Percentiles rank a stretch among this genome's conserved stretches.
Evolutionary conservation across 2,888 invertebrate genomes (phyloP).

Genomic region (Andrena trimmerana): DNA sequence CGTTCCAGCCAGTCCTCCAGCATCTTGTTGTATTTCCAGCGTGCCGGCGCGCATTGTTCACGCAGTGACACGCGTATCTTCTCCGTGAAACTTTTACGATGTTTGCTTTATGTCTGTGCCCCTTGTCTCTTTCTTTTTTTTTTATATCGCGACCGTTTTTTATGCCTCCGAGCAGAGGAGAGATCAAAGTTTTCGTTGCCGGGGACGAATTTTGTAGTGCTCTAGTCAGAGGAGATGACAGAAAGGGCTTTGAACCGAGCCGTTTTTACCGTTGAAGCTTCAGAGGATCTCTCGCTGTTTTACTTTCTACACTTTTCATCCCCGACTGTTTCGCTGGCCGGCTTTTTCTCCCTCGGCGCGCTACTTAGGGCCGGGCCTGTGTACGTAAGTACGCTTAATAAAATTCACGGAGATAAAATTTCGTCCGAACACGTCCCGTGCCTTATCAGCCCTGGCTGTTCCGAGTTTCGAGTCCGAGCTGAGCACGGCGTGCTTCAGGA

Average conservation of each 20-base stretch:
- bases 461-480: background rate
- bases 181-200: conserved; percentile 64
- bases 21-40: conserved; percentile 3
- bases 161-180: conserved; percentile 40
- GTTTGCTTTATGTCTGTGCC: conserved; percentile 52
- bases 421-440: background rate
- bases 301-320: conserved; percentile 43
- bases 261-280: conserved; percentile 41
- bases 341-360: background rate
- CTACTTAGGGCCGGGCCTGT: background rate
- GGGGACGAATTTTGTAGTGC: conserved; percentile 54
- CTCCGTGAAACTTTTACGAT: conserved; percentile 54
- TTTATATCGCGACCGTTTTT: conserved; percentile 63
- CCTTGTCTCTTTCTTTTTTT: conserved; percentile 22
- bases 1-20: background rate
- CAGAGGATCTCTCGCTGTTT: conserved; percentile 44
- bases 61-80: conserved; percentile 40
- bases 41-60: conserved; percentile 21
- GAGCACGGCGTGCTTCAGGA: background rate
- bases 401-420: conserved; percentile 19
- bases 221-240: conserved; percentile 50
- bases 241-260: conserved; percentile 45
- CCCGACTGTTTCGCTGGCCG: conserved; percentile 24
- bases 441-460: background rate
- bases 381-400: background rate